These are phyloP conservation scores for Recurvirostra avosetta DNA, from an alignment of 2,113 vertebrate genomes.

Conservation along the genomic window DNA sequence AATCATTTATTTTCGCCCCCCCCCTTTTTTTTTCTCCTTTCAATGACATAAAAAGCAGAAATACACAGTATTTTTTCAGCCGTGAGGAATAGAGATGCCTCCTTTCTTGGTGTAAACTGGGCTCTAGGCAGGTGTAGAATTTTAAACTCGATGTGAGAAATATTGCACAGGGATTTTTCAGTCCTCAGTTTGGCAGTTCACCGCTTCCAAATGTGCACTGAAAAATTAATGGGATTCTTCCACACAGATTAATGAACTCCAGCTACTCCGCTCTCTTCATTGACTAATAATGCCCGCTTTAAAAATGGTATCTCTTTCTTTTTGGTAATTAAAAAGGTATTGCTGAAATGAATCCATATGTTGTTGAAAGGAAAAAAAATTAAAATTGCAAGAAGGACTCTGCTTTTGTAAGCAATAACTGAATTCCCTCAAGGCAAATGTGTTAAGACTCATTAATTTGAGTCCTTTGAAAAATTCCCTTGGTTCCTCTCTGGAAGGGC, in stretches of 20 bases:
- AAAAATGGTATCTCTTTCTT: not conserved
- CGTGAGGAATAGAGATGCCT: not conserved
- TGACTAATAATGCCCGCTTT: not conserved
- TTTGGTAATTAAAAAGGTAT: conserved; percentile 26
- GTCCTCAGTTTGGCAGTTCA: not conserved
- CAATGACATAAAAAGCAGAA: not conserved
- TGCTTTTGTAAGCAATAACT: conserved; percentile 61
- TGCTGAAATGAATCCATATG: conserved; percentile 29
- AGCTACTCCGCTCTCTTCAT: not conserved
- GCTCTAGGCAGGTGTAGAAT: not conserved
- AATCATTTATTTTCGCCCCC: not conserved
- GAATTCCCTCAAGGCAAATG: conserved; percentile 39
- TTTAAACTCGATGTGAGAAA: not conserved
- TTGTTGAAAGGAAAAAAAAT: conserved; percentile 3
- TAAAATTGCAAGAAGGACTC: conserved; percentile 29
- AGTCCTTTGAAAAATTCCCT: conserved; percentile 58
- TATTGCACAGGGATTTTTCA: not conserved
- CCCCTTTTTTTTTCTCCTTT: not conserved
- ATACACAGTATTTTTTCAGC: not conserved
- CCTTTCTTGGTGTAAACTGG: not conserved
- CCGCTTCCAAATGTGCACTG: not conserved
- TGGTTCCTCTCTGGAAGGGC: conserved; percentile 26
- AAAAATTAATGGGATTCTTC: conserved; percentile 40
- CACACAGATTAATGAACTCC: not conserved
- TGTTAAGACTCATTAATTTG: conserved; percentile 59